A percentile compares a stretch with the other conserved stretches of the same genome.
These are phyloP conservation scores for Drosophila buzzatii DNA, from an alignment of 2,888 invertebrate genomes.

Conservation along the genomic window DNA sequence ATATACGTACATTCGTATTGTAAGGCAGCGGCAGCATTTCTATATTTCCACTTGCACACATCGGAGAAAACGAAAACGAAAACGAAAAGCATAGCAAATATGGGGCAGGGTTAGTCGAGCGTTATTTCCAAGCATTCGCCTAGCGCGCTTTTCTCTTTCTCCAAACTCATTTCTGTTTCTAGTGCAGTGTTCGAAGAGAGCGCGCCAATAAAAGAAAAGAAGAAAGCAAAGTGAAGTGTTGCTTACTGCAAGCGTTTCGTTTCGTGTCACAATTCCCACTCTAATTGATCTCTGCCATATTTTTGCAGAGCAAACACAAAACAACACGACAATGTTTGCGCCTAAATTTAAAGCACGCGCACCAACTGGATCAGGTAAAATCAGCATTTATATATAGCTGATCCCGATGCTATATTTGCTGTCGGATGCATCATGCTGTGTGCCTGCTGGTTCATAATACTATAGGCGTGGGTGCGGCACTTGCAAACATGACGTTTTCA, in stretches of 20 bases:
- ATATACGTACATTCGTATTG: constrained; percentile 40
- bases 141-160: constrained; percentile 12
- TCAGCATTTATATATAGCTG: neutral
- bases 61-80: constrained; percentile 21
- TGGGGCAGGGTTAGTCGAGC: constrained; percentile 86
- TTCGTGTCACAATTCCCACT: neutral
- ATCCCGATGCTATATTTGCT: constrained; percentile 29
- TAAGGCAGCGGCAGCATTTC: constrained; percentile 40
- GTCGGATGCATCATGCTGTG: constrained; percentile 33
- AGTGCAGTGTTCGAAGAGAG: constrained; percentile 19
- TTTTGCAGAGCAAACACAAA: constrained; percentile 68
- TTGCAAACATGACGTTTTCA: constrained; percentile 67
- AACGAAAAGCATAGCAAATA: constrained; percentile 64
- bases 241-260: constrained; percentile 23
- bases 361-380: constrained; percentile 85
- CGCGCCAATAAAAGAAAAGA: neutral
- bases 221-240: constrained; percentile 41
- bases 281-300: constrained; percentile 25
- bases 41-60: constrained; percentile 60
- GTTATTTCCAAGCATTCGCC: constrained; percentile 33
- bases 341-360: constrained; percentile 94
- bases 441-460: constrained; percentile 15
- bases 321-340: constrained; percentile 88
- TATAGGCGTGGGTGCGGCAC: constrained; percentile 18
- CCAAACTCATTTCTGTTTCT: constrained; percentile 13